Evolutionary conservation across 2,113 vertebrate genomes (phyloP).

Genomic region (Speoplatyrhinus poulsoni): DNA sequence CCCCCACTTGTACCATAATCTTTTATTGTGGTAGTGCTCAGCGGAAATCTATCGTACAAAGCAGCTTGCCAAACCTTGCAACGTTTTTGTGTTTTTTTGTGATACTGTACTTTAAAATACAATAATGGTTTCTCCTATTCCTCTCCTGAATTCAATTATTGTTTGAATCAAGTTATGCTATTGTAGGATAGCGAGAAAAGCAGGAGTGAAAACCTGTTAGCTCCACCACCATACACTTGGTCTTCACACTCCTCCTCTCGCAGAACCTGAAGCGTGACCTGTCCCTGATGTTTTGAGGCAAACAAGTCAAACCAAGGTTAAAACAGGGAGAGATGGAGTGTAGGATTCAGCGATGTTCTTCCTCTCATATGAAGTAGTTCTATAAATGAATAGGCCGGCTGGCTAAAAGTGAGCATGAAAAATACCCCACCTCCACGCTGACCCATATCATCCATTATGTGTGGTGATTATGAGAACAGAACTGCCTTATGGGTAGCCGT

Average conservation of each 20-base stretch:
- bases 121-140: constrained; percentile 2
- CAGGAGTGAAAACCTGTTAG: constrained; percentile 27
- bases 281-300: constrained; percentile 56
- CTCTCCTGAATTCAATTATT: constrained; percentile 21
- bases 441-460: constrained; percentile 83
- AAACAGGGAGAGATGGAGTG: constrained; percentile 57
- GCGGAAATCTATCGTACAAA: constrained; percentile 22
- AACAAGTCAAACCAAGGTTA: constrained; percentile 72
- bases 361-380: constrained; percentile 51
- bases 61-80: neutral
- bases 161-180: constrained; percentile 2
- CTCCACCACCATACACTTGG: constrained; percentile 3
- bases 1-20: neutral
- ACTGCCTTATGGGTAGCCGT: constrained; percentile 75
- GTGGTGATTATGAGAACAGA: constrained; percentile 78
- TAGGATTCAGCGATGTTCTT: constrained; percentile 63
- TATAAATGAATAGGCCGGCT: constrained; percentile 77
- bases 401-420: constrained; percentile 81
- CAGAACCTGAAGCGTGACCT: constrained; percentile 47
- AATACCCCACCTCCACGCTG: constrained; percentile 79
- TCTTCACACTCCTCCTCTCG: constrained; percentile 33
- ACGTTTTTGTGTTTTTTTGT: constrained; percentile 5
- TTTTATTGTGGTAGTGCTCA: constrained; percentile 8
- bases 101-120: constrained; percentile 1
- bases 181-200: neutral